Evolutionary conservation across 2,797 vertebrate species (phyloP).

Genomic region (Rhabdomys pumilio): DNA sequence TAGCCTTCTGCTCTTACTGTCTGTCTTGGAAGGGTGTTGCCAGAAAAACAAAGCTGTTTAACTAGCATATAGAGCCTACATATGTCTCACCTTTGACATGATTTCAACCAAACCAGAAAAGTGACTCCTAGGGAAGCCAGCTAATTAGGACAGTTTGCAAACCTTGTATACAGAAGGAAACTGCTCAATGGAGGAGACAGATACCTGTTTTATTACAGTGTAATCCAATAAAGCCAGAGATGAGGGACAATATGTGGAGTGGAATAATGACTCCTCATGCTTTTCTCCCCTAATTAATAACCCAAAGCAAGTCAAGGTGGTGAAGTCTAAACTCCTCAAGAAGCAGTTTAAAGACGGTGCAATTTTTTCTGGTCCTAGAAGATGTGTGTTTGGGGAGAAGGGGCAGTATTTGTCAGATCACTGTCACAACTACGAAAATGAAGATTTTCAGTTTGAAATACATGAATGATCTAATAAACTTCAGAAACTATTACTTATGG

Average conservation of each 20-base stretch:
- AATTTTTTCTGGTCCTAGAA: background rate
- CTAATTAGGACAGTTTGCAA: background rate
- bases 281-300: constrained; percentile 37
- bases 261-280: background rate
- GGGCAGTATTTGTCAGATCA: constrained; percentile 9
- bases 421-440: background rate
- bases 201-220: background rate
- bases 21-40: background rate
- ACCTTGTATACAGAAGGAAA: background rate
- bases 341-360: background rate
- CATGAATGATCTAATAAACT: background rate
- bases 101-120: background rate
- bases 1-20: background rate
- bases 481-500: background rate
- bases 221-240: background rate
- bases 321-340: background rate
- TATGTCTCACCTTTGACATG: background rate
- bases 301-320: background rate
- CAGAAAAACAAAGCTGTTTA: background rate
- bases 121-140: background rate
- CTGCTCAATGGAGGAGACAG: background rate
- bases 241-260: background rate
- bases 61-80: background rate
- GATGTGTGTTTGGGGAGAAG: background rate
- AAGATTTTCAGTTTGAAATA: background rate